Evolutionary conservation across 2,113 vertebrate species (phyloP), one percentile per base, ranked within the genome.

Genomic region (Piprites chloris): DNA sequence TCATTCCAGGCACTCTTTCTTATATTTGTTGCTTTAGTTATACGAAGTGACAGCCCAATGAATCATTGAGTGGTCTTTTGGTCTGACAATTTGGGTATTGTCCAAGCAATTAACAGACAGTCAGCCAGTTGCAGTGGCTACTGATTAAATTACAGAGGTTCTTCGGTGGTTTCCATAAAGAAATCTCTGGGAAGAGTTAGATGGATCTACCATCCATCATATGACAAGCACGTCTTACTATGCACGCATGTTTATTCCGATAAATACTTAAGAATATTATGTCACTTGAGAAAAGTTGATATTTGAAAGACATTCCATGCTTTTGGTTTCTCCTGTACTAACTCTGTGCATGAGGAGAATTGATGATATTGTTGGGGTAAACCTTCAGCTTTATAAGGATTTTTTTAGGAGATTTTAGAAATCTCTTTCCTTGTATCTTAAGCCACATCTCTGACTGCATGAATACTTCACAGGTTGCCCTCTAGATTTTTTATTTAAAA

Each of bases 21-120:
- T 84, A 7, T 95, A 96, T 96, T 95, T 96, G 96, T 96, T 94
- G 83, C 88, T 92, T 85, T 72, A 42, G 73, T 93, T 92, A 97
- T 85, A 39, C 24, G n/a, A 76, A 94, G 61, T 95, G 96, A 96
- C 96, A 96, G 80, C 86, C 95, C 90, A 92, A 92, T 97, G 95
- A 90, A 97, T 96, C 95, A 96, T 66, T 62, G 76, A 65, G 69
- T 81, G 69, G 95, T 90, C 90, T 90, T 93, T 85, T 78, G 76
- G 76, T 90, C 87, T 94, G 92, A 93, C 90, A 92, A 71, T 94
- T 92, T 93, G 92, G 73, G 88, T 89, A 61, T 89, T 90, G 66
- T 71, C 72, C 6, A 16, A 90, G 85, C 92, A 93, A 96, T 97
- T 96, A 97, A 90, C 83, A 96, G 80, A 41, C 90, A 89, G 90